Evolutionary conservation across 2,797 vertebrate species (phyloP), one percentile per base, ranked within the genome.

Genomic region (Bradypus variegatus): DNA sequence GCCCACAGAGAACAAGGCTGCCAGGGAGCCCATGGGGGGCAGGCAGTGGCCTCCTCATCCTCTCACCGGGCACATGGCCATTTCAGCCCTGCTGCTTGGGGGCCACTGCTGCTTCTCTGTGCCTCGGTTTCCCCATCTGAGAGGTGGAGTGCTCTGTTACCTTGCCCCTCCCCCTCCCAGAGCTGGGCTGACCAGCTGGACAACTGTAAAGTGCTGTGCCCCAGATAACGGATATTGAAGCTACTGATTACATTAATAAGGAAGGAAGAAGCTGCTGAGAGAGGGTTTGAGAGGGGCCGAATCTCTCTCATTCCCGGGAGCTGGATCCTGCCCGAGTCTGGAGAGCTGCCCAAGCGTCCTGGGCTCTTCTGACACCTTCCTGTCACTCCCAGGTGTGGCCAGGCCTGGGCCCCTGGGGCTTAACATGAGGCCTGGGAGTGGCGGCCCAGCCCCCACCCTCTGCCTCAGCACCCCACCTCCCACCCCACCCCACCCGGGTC

Each of bases 351-450:
- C 23, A 4, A 18, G 62, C 29, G 10, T 18, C 27, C 77, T 21
- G 33, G 25, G 36, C 14, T 50, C 64, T 64, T 92, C 89, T 89
- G 81, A 82, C 92, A 80, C 55, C 36, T 78, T 38, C 75, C 94
- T 86, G 91, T 80, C 81, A 94, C 41, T 60, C 93, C 53, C 25
- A 5, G 41, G 73, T 12, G 1, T 6, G 15, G 72, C 23, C 14
- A 73, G 38, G 7, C 45, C 62, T 48, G 38, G 73, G 53, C 75
- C 58, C 64, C 19, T 33, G 36, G 38, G 36, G 48, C 36, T 62
- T 53, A 55, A n/a, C 14, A 27, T 12, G 25, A 48, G 36, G 75
- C n/a, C 60, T 50, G 23, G 50, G 12, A 33, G 36, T 3, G 50
- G 48, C 1, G 2, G 5, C n/a, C 58, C 60, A 29, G 2, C 65